Evolutionary conservation across 2,888 invertebrate species (phyloP).

Genomic region (Carcina quercana): DNA sequence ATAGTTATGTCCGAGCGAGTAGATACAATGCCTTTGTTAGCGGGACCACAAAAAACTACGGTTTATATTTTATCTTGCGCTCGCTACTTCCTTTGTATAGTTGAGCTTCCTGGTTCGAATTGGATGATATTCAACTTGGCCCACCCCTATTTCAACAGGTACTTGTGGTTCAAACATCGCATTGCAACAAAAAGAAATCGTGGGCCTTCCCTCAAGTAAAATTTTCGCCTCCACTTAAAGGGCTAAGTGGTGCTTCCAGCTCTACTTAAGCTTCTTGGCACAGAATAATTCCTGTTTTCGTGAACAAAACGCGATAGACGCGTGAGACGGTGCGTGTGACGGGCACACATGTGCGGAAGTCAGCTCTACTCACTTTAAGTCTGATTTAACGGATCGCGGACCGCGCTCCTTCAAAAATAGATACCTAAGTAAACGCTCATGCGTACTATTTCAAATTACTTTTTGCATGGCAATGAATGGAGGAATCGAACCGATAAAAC

Average conservation of each 20-base stretch:
- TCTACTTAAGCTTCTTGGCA: constrained; percentile 22
- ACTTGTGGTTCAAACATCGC: not conserved
- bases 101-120: no score
- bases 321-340: constrained; percentile 51
- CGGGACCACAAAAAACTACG: not conserved
- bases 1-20: no score
- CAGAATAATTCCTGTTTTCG: constrained; percentile 42
- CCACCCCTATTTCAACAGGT: no score
- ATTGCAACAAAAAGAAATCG: not conserved
- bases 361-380: constrained; percentile 52
- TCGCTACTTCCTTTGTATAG: not conserved
- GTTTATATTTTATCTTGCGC: not conserved
- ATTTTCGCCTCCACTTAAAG: constrained; percentile 2
- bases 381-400: constrained; percentile 64
- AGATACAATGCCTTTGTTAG: not conserved
- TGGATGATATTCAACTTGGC: no score
- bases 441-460: constrained; percentile 65
- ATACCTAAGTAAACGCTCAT: constrained; percentile 53
- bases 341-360: constrained; percentile 62
- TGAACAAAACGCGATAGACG: constrained; percentile 35
- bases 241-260: constrained; percentile 1
- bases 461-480: constrained; percentile 63
- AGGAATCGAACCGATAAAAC: constrained; percentile 63
- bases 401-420: constrained; percentile 60
- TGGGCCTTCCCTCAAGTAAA: constrained; percentile 1